phyloP scores from a whole-genome alignment of 35 echinoderm and acorn worm species.

The Lytechinus pictus region DNA sequence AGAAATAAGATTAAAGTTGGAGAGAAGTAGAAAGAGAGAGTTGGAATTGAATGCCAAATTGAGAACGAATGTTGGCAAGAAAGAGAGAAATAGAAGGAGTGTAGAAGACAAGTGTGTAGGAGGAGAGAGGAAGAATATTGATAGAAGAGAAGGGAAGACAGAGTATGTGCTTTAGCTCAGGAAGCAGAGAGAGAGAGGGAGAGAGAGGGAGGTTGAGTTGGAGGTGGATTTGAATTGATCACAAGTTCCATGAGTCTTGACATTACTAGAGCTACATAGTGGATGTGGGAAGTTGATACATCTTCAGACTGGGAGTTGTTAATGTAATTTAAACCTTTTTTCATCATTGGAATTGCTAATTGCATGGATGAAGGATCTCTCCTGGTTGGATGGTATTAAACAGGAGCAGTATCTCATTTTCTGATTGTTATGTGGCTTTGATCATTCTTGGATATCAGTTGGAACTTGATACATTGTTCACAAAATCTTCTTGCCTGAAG shows the following conservation, averaged over 20 bases:
- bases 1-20: too few species aligned
- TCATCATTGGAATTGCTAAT: constrained; percentile 4
- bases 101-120: neutral
- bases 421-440: neutral
- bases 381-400: neutral
- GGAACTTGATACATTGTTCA: neutral
- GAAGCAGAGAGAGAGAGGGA: neutral
- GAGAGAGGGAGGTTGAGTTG: neutral
- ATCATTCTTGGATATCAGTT: neutral
- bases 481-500: neutral
- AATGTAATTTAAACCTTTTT: neutral
- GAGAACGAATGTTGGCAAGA: too few species aligned
- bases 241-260: constrained; percentile 2
- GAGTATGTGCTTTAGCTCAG: neutral
- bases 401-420: neutral
- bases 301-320: neutral
- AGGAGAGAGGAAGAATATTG: neutral
- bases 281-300: neutral
- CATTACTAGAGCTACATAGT: neutral
- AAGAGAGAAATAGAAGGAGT: too few species aligned
- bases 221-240: constrained; percentile 1
- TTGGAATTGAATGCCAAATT: too few species aligned
- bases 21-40: too few species aligned
- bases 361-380: neutral
- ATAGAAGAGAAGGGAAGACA: neutral